Evolutionary conservation across 2,113 vertebrate species (phyloP).

Genomic region (Myanophis thanlyinensis): DNA sequence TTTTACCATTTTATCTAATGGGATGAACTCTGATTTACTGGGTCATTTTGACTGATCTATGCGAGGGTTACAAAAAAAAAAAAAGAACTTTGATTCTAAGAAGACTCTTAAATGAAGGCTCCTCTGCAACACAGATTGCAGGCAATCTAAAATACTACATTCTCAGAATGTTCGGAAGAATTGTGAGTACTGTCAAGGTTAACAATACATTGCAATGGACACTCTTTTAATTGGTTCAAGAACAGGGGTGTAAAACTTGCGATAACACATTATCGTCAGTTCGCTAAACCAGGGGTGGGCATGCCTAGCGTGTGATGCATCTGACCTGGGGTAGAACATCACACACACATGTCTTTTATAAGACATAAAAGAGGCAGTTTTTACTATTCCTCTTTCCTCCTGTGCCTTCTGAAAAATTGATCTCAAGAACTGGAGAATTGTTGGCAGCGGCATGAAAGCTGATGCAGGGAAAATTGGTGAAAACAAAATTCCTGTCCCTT

Average conservation of each 20-base stretch:
- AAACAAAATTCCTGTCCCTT: background rate
- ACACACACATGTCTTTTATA: background rate
- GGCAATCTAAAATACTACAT: background rate
- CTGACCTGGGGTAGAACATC: no score
- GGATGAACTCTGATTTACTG: background rate
- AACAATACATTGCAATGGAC: background rate
- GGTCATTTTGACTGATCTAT: constrained; percentile 19
- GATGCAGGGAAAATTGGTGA: background rate
- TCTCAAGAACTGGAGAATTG: background rate
- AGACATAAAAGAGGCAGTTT: background rate
- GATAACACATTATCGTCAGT: no score
- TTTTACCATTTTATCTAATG: constrained; percentile 3
- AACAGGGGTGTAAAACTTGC: no score
- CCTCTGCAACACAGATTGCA: background rate
- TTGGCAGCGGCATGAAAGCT: background rate
- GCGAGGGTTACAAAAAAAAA: background rate
- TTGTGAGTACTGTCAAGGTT: background rate
- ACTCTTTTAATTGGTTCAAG: background rate
- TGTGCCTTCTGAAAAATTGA: background rate
- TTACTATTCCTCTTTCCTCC: background rate
- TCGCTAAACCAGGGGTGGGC: no score
- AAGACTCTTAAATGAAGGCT: constrained; percentile 28
- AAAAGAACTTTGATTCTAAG: constrained; percentile 11
- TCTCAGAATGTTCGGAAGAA: background rate
- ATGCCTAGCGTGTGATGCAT: no score